These are phyloP conservation scores for Colinus virginianus DNA, from an alignment of 2,113 vertebrate species.

Conservation along the genomic window DNA sequence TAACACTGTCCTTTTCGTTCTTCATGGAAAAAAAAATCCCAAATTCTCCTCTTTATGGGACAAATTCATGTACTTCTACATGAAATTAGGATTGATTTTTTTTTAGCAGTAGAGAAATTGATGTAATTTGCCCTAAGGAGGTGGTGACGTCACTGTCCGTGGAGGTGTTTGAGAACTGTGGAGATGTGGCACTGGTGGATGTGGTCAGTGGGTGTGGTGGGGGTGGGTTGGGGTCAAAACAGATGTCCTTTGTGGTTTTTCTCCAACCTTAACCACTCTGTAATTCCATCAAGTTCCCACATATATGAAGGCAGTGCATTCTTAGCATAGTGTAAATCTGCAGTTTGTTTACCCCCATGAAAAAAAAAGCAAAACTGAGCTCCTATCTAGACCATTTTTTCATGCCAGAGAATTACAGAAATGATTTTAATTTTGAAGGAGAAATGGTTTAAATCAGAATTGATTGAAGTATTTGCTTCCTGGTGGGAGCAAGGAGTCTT, in stretches of 20 bases:
- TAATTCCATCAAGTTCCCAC: not conserved
- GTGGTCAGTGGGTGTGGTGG: too few species aligned
- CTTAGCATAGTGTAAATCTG: not conserved
- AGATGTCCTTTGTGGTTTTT: too few species aligned
- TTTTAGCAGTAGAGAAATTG: not conserved
- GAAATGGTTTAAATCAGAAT: conserved; percentile 11
- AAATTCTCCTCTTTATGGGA: not conserved
- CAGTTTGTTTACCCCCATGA: not conserved
- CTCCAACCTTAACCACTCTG: too few species aligned
- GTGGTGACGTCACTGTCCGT: too few species aligned
- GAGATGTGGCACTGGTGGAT: too few species aligned
- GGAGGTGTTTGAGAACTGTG: too few species aligned
- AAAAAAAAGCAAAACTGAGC: not conserved
- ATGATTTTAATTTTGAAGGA: conserved; percentile 44
- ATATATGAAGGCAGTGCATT: not conserved
- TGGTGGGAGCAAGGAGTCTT: conserved; percentile 14
- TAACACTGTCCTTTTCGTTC: not conserved
- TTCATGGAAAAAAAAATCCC: not conserved
- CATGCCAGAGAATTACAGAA: not conserved
- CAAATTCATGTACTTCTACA: not conserved
- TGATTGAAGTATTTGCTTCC: conserved; percentile 27
- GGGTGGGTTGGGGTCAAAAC: too few species aligned
- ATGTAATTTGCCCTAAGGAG: too few species aligned
- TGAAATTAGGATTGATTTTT: not conserved
- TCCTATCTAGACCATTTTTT: not conserved